Percentiles rank a stretch among this genome's conserved stretches.
phyloP scores from a whole-genome alignment of 2,888 invertebrate genomes.

The Erpobdella octoculata region DNA sequence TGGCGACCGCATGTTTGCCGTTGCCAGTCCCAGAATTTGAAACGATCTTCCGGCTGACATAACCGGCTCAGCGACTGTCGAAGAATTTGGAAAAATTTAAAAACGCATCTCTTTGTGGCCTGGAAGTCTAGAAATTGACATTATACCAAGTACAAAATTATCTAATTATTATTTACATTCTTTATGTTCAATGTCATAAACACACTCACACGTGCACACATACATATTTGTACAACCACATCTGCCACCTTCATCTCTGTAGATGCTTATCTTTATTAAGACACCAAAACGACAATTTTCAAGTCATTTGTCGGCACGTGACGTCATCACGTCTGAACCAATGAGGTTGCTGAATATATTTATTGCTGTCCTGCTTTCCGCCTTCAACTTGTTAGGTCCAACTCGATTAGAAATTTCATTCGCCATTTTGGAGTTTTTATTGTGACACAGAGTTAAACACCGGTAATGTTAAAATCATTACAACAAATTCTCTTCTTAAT shows the following conservation, averaged over 20 bases:
- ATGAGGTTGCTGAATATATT: constrained; percentile 2
- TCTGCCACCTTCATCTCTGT: neutral
- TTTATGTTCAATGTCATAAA: neutral
- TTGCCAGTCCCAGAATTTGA: no score
- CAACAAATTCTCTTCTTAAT: no score
- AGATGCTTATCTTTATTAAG: constrained; percentile 7
- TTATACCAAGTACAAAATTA: no score
- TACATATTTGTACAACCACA: neutral
- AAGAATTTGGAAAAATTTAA: no score
- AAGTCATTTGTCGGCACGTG: constrained; percentile 8
- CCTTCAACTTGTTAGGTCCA: neutral
- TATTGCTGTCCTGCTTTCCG: neutral
- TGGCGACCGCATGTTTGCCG: no score
- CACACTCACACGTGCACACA: neutral
- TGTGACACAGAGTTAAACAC: neutral
- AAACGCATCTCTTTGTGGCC: no score
- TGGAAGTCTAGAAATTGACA: no score
- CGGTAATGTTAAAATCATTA: no score
- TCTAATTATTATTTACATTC: no score
- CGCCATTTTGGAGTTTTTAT: neutral
- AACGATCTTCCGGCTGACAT: no score
- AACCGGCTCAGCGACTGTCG: no score
- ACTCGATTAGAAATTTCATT: neutral
- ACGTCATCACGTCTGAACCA: neutral
- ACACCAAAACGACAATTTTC: neutral